These are phyloP conservation scores for Ichneumoninae sp. DNA, from an alignment of 2,888 invertebrate species.

Conservation along the genomic window DNA sequence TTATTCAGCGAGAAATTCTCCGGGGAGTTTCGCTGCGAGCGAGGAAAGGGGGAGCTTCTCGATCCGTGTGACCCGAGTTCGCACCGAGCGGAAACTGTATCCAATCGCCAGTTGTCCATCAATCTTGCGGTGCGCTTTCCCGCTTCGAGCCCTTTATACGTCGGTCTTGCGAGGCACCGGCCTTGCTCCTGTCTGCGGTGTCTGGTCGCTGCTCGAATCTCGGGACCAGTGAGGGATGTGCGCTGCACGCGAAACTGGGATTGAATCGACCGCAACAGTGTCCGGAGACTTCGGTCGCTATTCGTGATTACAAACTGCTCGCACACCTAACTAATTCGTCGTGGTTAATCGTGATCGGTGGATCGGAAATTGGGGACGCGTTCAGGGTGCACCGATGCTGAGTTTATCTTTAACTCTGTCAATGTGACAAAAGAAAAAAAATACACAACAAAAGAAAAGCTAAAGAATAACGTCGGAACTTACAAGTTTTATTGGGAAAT, in stretches of 20 bases:
- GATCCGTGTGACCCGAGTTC: conserved; percentile 16
- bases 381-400: background rate
- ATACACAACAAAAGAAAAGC: background rate
- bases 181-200: conserved; percentile 6
- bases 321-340: background rate
- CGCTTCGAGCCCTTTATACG: conserved; percentile 33
- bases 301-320: conserved; percentile 17
- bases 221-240: conserved; percentile 2
- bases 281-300: conserved; percentile 13
- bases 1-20: background rate
- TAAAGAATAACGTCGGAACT: background rate
- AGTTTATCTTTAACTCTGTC: background rate
- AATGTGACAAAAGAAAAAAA: background rate
- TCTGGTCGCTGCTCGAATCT: conserved; percentile 1
- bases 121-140: conserved; percentile 39
- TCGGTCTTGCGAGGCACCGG: background rate
- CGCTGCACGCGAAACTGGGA: conserved; percentile 19
- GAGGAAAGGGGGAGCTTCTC: background rate
- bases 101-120: conserved; percentile 45
- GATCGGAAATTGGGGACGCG: background rate
- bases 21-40: background rate
- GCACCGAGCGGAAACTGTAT: conserved; percentile 1
- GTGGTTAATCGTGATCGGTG: background rate
- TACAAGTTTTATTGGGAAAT: background rate
- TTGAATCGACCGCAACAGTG: conserved; percentile 9